These are phyloP conservation scores for Lepeophtheirus nordmannii DNA, from an alignment of 2,888 invertebrate species.

Conservation along the genomic window DNA sequence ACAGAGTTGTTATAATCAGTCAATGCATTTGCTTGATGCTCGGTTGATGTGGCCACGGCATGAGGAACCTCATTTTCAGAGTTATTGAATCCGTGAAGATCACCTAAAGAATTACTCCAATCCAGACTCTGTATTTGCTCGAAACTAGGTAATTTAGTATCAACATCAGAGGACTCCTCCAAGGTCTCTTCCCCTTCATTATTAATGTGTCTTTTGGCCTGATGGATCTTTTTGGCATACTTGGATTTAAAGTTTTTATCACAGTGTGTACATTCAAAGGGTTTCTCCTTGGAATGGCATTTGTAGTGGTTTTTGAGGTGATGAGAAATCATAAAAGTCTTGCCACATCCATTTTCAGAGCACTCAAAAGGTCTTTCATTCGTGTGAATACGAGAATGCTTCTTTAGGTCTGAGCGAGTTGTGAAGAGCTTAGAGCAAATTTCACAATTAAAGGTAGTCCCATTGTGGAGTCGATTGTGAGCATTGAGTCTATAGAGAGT, in stretches of 20 bases:
- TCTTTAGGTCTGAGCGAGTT: slow-evolving; percentile 80
- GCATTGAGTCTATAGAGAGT: slow-evolving; percentile 78
- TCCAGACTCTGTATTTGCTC: slow-evolving; percentile 1
- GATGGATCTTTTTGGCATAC: slow-evolving; percentile 4
- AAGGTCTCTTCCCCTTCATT: no score
- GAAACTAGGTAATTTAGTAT: neutral
- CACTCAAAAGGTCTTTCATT: slow-evolving; percentile 53
- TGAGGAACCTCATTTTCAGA: neutral
- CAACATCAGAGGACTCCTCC: neutral
- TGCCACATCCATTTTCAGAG: slow-evolving; percentile 63
- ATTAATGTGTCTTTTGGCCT: neutral
- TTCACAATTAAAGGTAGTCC: slow-evolving; percentile 80
- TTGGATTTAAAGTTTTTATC: slow-evolving; percentile 47
- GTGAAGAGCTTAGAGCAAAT: slow-evolving; percentile 82
- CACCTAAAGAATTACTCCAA: neutral
- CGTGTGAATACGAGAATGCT: slow-evolving; percentile 80
- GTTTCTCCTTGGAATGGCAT: slow-evolving; percentile 64
- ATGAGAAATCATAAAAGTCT: slow-evolving; percentile 83
- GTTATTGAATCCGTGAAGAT: neutral
- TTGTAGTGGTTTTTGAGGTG: slow-evolving; percentile 78
- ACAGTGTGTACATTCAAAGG: slow-evolving; percentile 60
- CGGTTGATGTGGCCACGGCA: neutral
- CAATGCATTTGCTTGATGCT: neutral
- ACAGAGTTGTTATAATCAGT: neutral
- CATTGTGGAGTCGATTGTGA: slow-evolving; percentile 79